Evolutionary conservation across 2,888 invertebrate genomes (phyloP).

Genomic region (Coremacera marginata): DNA sequence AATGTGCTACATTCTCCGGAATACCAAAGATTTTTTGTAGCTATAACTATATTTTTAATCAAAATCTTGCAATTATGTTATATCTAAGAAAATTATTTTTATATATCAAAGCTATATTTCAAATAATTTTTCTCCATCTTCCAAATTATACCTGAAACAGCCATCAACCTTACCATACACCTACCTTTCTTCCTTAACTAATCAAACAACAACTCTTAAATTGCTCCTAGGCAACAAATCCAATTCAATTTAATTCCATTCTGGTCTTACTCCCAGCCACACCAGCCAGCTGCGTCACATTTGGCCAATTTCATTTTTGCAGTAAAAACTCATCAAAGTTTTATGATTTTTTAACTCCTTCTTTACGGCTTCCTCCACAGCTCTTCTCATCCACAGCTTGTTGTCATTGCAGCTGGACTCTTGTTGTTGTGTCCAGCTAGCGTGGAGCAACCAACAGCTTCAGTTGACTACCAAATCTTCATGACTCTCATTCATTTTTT

Average conservation of each 20-base stretch:
- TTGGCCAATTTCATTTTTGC: slow-evolving; percentile 40
- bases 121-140: not conserved
- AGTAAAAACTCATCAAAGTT: slow-evolving; percentile 38
- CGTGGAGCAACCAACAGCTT: not conserved
- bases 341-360: slow-evolving; percentile 41
- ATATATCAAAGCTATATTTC: not conserved
- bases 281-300: slow-evolving; percentile 26
- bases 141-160: not conserved
- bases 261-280: not conserved
- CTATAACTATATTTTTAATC: too few species aligned
- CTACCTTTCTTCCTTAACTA: slow-evolving; percentile 4
- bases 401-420: slow-evolving; percentile 14
- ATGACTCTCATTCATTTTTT: not conserved
- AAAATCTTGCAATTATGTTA: too few species aligned
- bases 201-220: not conserved
- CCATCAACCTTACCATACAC: not conserved
- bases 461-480: not conserved
- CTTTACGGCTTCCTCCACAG: not conserved
- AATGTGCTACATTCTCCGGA: not conserved
- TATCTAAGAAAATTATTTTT: too few species aligned
- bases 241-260: slow-evolving; percentile 1
- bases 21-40: not conserved
- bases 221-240: not conserved
- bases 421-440: slow-evolving; percentile 12
- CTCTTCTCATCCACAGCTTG: not conserved